Conservation (phyloP, 2,888 invertebrate genomes). For the Calliscelio sp. region DNA sequence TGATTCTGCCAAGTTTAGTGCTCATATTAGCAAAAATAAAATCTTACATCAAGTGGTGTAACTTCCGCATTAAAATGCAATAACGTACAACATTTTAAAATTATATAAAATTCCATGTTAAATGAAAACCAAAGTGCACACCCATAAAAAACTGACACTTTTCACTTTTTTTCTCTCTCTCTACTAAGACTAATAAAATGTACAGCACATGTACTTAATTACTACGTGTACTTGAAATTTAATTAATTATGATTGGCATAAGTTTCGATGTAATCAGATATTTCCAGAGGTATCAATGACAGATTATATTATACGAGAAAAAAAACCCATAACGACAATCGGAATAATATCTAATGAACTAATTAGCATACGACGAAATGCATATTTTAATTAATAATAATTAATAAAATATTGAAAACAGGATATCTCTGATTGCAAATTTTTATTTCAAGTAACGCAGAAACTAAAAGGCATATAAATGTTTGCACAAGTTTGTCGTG, state of each 20-base stretch:
- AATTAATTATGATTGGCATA: constrained; percentile 26
- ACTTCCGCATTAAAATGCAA: constrained; percentile 5
- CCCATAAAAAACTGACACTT: neutral
- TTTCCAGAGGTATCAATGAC: constrained; percentile 23
- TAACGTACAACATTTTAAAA: neutral
- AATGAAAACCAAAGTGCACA: neutral
- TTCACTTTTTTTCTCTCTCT: too few relatives aligned
- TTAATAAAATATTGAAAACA: too few relatives aligned
- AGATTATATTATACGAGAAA: constrained; percentile 6
- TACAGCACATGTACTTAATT: constrained; percentile 4
- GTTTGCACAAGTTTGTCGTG: constrained; percentile 52
- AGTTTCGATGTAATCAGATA: constrained; percentile 24
- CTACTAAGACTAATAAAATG: too few relatives aligned
- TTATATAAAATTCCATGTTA: neutral
- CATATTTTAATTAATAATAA: constrained; percentile 14
- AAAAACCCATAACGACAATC: constrained; percentile 30
- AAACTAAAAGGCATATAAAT: constrained; percentile 50
- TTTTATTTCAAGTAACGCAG: too few relatives aligned
- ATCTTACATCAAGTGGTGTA: neutral
- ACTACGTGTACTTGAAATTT: constrained; percentile 15
- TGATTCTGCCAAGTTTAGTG: constrained; percentile 11
- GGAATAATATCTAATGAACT: constrained; percentile 20
- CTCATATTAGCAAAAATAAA: constrained; percentile 1
- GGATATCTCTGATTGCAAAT: too few relatives aligned
- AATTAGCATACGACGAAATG: constrained; percentile 14